Conservation (phyloP, 2,888 invertebrate genomes). For the Isoperla grammatica region DNA sequence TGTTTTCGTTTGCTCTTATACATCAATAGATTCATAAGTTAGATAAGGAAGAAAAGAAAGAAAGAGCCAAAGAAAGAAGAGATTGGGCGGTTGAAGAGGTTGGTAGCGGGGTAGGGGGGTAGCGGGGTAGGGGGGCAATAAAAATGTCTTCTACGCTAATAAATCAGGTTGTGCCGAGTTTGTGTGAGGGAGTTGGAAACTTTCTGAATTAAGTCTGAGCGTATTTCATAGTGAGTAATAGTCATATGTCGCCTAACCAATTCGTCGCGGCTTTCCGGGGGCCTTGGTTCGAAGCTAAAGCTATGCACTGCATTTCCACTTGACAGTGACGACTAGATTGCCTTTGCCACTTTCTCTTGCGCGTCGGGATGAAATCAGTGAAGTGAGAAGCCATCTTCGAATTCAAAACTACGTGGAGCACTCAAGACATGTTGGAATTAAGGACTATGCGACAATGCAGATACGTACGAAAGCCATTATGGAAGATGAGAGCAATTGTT, state of each 20-base stretch:
- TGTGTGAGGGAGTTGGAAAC: slow-evolving; percentile 18
- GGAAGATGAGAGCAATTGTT: too few species aligned
- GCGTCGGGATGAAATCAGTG: too few species aligned
- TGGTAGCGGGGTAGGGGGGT: neutral
- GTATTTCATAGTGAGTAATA: slow-evolving; percentile 19
- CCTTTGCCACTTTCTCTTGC: too few species aligned
- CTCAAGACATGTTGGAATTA: too few species aligned
- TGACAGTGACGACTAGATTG: too few species aligned
- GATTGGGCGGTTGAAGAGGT: neutral
- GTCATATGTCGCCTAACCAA: slow-evolving; percentile 3
- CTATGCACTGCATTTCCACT: too few species aligned
- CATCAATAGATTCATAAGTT: slow-evolving; percentile 9
- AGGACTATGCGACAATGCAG: too few species aligned
- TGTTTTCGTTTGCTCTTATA: neutral
- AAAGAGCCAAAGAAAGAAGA: neutral
- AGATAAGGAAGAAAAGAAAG: slow-evolving; percentile 7
- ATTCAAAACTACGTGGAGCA: too few species aligned
- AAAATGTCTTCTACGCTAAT: slow-evolving; percentile 18
- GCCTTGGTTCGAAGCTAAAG: neutral
- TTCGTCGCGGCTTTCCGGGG: neutral
- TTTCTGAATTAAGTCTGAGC: slow-evolving; percentile 17
- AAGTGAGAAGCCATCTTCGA: too few species aligned
- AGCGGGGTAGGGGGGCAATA: slow-evolving; percentile 5
- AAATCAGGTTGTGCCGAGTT: slow-evolving; percentile 17
- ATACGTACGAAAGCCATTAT: too few species aligned